Percentiles rank a stretch among this genome's conserved stretches.
phyloP scores from a whole-genome alignment of 2,797 vertebrate species.

The Perodicticus potto region DNA sequence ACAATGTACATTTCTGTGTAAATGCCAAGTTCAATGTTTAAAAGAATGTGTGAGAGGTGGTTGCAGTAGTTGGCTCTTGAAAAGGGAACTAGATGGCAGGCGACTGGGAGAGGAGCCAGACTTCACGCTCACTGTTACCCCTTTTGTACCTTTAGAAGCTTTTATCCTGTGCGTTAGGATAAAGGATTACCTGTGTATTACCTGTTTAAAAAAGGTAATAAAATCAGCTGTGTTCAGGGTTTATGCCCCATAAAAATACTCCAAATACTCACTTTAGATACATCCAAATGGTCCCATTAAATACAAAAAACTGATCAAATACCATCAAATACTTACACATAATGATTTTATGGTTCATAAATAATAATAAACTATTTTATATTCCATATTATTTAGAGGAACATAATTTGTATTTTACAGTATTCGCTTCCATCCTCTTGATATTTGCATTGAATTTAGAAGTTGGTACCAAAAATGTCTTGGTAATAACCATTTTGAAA shows the following conservation, averaged over 20 bases:
- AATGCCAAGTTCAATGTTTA: not conserved
- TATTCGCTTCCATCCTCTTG: slow-evolving; percentile 39
- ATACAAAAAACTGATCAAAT: slow-evolving; percentile 29
- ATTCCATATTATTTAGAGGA: slow-evolving; percentile 35
- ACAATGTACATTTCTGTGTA: not conserved
- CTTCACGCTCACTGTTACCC: not conserved
- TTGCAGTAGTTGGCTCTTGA: not conserved
- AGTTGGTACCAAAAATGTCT: slow-evolving; percentile 33
- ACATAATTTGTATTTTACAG: slow-evolving; percentile 6
- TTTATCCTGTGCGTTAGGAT: not conserved
- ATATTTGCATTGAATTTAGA: slow-evolving; percentile 47
- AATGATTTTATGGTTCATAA: not conserved
- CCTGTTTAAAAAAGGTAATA: not conserved
- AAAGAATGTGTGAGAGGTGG: not conserved
- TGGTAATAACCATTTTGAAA: slow-evolving; percentile 56
- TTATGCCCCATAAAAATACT: not conserved
- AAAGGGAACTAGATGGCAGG: not conserved
- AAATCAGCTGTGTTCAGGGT: not conserved
- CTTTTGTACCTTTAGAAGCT: not conserved
- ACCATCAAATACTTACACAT: slow-evolving; percentile 28
- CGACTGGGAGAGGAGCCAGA: not conserved
- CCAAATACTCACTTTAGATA: slow-evolving; percentile 1
- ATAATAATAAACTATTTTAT: slow-evolving; percentile 44
- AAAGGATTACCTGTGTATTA: not conserved
- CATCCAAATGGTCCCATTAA: not conserved